These are phyloP conservation scores for Lucinisca nassula DNA, from an alignment of 2,888 invertebrate genomes.

Conservation along the genomic window DNA sequence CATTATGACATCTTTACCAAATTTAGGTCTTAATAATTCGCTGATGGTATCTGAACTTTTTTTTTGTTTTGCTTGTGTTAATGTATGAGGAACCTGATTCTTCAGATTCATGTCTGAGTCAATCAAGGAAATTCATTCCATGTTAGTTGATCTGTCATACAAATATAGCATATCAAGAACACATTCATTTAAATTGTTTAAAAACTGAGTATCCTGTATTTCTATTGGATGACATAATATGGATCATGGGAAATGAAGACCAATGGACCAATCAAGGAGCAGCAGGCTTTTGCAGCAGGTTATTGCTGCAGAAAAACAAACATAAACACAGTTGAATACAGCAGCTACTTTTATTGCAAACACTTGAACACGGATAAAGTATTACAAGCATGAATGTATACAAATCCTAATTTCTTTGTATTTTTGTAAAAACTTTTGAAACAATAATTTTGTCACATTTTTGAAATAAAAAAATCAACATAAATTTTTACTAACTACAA, in stretches of 20 bases:
- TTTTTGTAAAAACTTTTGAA: neutral
- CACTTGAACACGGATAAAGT: conserved; percentile 24
- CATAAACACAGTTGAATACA: conserved; percentile 64
- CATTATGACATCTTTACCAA: too few relatives aligned
- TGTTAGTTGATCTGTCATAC: too few relatives aligned
- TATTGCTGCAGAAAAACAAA: conserved; percentile 66
- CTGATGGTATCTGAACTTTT: too few relatives aligned
- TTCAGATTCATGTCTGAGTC: too few relatives aligned
- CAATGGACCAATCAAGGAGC: conserved; percentile 65
- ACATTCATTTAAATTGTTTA: too few relatives aligned
- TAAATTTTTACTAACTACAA: neutral
- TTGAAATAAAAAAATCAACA: neutral
- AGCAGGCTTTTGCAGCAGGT: conserved; percentile 68
- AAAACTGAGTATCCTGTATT: too few relatives aligned
- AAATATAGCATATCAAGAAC: too few relatives aligned
- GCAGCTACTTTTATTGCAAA: conserved; percentile 72
- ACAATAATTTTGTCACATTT: neutral
- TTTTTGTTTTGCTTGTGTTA: too few relatives aligned
- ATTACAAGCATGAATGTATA: neutral
- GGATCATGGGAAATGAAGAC: conserved; percentile 49
- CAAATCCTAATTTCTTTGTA: neutral
- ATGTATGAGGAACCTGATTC: too few relatives aligned
- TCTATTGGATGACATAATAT: too few relatives aligned
- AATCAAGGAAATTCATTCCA: too few relatives aligned
- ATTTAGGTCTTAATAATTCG: too few relatives aligned